Base-by-base conservation (phyloP, 2,888 invertebrate genomes). In the Phyllotreta striolata region DNA sequence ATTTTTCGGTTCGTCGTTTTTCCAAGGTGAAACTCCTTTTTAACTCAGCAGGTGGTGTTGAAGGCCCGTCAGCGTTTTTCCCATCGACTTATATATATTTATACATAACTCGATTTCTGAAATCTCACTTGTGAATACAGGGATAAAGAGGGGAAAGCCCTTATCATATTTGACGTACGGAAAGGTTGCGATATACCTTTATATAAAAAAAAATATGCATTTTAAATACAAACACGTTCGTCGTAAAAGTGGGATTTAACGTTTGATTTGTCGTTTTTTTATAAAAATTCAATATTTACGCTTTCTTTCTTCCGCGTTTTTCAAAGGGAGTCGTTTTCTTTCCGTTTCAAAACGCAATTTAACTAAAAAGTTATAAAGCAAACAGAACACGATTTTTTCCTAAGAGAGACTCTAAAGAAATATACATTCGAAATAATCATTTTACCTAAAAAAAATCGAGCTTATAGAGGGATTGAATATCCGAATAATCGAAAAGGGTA, bases 281-380 rank as follows among this genome's bases (percentile, higher is more conserved):
- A 63, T 66, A 63, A 34, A 61, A 61, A 63, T 66, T 58, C 57
- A 66, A 66, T 66, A 63, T 63, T 66, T 57, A 61, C 61, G 63
- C 63, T 66, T 63, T 63, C 55, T 63, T 24, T 24, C 24, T 24
- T 24, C 35, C 52, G 24, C 24, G 24, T 24, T 24, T n/a, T 24
- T 24, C 24, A 24, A 24, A 24, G 24, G 24, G 24, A 24, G 24
- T 24, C 24, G 24, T 24, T 24, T 24, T 24, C 24, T 4, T 4
- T n/a, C n/a, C n/a, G n/a, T n/a, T 24, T 24, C 24, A 4, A 24
- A 24, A 24, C 24, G 24, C 1, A 24, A 24, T 24, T 24, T 24
- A 24, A 24, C 24, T 24, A 24, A 24, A 24, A 24, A 24, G 24
- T 24, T 24, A 4, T 4, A 24, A 24, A 24, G 24, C 24, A 24